Evolutionary conservation across 2,113 vertebrate genomes (phyloP).

Genomic region (Megaptera novaeangliae): DNA sequence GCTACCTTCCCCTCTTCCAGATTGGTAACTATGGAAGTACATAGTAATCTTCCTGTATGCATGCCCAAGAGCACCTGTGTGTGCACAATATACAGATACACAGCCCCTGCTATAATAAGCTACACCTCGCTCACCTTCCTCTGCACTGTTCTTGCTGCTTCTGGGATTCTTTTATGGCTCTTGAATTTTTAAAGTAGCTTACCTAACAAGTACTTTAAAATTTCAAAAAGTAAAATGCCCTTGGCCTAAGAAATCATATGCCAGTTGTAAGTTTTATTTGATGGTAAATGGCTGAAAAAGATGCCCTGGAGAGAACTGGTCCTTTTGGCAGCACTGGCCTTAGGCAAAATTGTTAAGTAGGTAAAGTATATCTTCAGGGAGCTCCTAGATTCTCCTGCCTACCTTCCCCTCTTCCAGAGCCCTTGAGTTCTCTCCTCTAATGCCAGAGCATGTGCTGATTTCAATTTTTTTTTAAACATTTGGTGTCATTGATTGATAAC

Average conservation of each 20-base stretch:
- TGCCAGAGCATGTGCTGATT: neutral
- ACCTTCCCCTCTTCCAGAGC: neutral
- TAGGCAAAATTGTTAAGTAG: slow-evolving; percentile 68
- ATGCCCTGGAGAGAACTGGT: slow-evolving; percentile 60
- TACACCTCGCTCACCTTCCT: neutral
- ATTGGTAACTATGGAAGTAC: neutral
- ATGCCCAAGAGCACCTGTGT: neutral
- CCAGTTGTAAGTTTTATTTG: slow-evolving; percentile 60
- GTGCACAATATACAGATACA: neutral
- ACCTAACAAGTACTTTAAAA: slow-evolving; percentile 57
- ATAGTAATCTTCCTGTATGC: neutral
- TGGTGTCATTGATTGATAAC: slow-evolving; percentile 40
- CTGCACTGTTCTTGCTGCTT: neutral
- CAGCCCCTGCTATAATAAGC: neutral
- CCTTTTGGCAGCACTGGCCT: slow-evolving; percentile 52
- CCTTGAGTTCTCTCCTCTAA: slow-evolving; percentile 20
- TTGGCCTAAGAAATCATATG: slow-evolving; percentile 66
- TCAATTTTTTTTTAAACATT: neutral
- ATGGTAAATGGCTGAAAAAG: slow-evolving; percentile 71
- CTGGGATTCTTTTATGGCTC: neutral
- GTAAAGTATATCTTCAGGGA: slow-evolving; percentile 54
- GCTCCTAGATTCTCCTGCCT: neutral
- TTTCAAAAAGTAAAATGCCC: slow-evolving; percentile 62
- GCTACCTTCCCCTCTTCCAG: neutral
- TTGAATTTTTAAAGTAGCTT: slow-evolving; percentile 67